Evolutionary conservation across 2,888 invertebrate species (phyloP).

Genomic region (Nowickia ferox): DNA sequence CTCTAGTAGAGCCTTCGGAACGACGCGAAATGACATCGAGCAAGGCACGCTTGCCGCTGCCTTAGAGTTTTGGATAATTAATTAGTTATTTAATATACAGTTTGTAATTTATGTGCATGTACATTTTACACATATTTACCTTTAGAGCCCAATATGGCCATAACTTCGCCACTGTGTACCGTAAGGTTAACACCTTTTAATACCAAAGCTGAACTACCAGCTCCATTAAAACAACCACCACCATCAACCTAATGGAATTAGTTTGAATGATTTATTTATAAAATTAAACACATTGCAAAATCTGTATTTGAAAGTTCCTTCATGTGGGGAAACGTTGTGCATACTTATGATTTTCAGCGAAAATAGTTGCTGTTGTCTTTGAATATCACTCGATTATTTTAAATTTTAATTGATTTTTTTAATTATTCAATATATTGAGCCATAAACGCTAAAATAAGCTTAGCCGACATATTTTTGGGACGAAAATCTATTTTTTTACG

Average conservation of each 20-base stretch:
- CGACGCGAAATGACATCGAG: slow-evolving; percentile 95
- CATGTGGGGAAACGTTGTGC: not conserved
- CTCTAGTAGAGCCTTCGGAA: slow-evolving; percentile 91
- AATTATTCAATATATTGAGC: no score
- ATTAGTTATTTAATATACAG: not conserved
- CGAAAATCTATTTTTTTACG: no score
- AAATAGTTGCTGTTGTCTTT: not conserved
- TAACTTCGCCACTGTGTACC: slow-evolving; percentile 95
- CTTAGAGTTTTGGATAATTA: slow-evolving; percentile 82
- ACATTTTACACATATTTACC: slow-evolving; percentile 83
- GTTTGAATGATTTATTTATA: not conserved
- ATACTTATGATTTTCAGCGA: not conserved
- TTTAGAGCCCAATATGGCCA: slow-evolving; percentile 96
- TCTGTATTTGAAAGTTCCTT: slow-evolving; percentile 5
- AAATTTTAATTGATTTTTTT: no score
- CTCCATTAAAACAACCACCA: slow-evolving; percentile 90
- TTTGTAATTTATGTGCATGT: not conserved
- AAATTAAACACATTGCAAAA: not conserved
- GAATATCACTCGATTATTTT: not conserved
- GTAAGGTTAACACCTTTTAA: slow-evolving; percentile 96
- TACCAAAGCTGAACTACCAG: slow-evolving; percentile 92
- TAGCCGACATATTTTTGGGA: no score
- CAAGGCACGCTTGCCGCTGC: slow-evolving; percentile 96
- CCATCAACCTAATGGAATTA: slow-evolving; percentile 88
- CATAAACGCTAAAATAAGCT: no score